phyloP scores from a whole-genome alignment of 2,888 invertebrate genomes.

The Hofmannophila pseudospretella region DNA sequence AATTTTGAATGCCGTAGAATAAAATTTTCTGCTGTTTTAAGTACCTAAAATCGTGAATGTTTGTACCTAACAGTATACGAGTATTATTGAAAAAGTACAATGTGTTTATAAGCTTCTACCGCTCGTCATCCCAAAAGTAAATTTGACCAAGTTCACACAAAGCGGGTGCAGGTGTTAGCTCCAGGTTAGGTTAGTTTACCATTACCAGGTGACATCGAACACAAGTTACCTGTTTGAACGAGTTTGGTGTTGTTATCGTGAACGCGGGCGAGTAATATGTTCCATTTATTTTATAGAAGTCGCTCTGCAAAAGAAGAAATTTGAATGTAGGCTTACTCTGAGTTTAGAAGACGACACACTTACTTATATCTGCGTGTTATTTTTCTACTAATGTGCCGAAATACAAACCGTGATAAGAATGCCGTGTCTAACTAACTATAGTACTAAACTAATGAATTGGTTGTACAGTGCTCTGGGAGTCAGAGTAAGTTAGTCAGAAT shows the following conservation, averaged over 20 bases:
- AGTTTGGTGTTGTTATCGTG: conserved; percentile 52
- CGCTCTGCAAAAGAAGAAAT: conserved; percentile 71
- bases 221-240: conserved; percentile 12
- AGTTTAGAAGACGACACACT: background rate
- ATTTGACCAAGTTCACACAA: conserved; percentile 11
- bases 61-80: too few species aligned
- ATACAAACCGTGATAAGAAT: too few species aligned
- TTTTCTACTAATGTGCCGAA: too few species aligned
- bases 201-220: conserved; percentile 31
- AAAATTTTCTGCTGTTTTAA: too few species aligned
- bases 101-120: conserved; percentile 1
- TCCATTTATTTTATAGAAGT: conserved; percentile 76
- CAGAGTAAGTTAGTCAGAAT: too few species aligned
- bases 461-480: too few species aligned
- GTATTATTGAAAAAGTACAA: too few species aligned
- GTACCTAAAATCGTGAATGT: too few species aligned
- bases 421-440: too few species aligned
- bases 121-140: conserved; percentile 3
- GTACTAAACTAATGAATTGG: too few species aligned
- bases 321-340: conserved; percentile 7
- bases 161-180: conserved; percentile 29
- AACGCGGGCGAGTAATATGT: conserved; percentile 61
- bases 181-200: conserved; percentile 22
- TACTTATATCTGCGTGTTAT: too few species aligned
- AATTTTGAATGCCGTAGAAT: too few species aligned